Evolutionary conservation across 1,140 invertebrate genomes (phyloP), one percentile per base, ranked within the genome.

Genomic region (Archivesica marissinica): DNA sequence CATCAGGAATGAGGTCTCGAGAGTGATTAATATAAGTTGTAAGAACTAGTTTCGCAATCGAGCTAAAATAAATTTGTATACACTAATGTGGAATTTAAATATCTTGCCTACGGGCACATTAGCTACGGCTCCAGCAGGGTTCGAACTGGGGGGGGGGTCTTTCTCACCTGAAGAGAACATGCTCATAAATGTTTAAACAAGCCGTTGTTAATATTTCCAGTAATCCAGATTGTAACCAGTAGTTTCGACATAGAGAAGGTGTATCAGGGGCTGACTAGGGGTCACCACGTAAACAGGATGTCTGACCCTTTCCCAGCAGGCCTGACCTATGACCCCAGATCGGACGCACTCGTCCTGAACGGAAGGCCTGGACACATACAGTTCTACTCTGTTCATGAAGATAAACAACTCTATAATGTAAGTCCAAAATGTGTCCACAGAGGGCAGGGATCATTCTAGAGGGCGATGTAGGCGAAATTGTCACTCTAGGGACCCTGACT

Each of bases 291-390:
- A 13, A 35, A 52, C 13, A 79, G 81, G 35, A 64, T 66, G 20
- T 85, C n/a, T 33, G 41, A 79, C 41, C 89, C 94, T n/a, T 95
- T 96, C 87, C 95, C 96, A 52, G 94, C 95, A 80, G 97, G 96
- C 0, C 92, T 97, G 30, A 91, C 94, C 7, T 94, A 95, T 86
- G 97, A 97, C 94, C 95, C 96, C 0, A 94, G 95, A 74, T 96
- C 95, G 0, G 94, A 95, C 85, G 94, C 96, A 52, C 90, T 98
- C 20, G 95, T 97, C 11, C 93, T 97, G 56, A 98, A 97, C 94
- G 97, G 97, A 47, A 95, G 95, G 87, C 95, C 95, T 0, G 97
- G 97, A 33, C 96, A 97, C 89, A 93, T 98, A 52, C 97, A 98
- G 93, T 97, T 97, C 94, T 97, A 96, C 92, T 96, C 96, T 66